These are phyloP conservation scores for Euphonia xanthogaster DNA, from an alignment of 2,797 vertebrate genomes.

Conservation along the genomic window DNA sequence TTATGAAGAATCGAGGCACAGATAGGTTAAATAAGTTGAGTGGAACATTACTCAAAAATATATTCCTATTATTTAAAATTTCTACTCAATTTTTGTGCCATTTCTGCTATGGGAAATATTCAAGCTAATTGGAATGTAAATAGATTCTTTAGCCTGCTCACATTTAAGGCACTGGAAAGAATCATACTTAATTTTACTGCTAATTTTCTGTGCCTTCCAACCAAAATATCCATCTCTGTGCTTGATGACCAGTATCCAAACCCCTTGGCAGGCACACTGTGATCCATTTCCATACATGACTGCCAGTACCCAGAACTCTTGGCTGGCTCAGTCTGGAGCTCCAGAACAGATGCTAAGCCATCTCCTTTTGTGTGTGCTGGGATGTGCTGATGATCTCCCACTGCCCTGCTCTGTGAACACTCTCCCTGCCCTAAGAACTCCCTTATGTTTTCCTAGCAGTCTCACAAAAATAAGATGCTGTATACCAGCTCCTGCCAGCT, in stretches of 20 bases:
- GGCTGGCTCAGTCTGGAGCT: background rate
- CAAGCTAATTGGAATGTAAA: background rate
- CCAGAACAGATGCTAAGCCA: slow-evolving; percentile 10
- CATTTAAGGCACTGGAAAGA: background rate
- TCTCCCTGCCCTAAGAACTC: background rate
- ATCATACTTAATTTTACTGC: background rate
- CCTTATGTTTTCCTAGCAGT: background rate
- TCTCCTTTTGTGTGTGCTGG: background rate
- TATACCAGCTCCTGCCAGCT: background rate
- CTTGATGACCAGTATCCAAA: background rate
- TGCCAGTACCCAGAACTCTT: background rate
- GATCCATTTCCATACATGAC: background rate
- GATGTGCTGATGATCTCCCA: background rate
- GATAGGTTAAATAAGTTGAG: background rate
- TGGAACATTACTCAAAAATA: background rate
- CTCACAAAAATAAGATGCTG: background rate
- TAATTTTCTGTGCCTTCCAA: background rate
- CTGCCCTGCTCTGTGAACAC: background rate
- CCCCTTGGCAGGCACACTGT: background rate
- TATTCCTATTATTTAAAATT: background rate
- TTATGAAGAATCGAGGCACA: background rate
- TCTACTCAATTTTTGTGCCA: background rate
- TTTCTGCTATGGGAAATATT: background rate
- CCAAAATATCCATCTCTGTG: background rate
- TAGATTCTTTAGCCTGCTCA: background rate